Base-by-base conservation (phyloP, 2,888 invertebrate genomes). In the Amphimallon solstitiale region DNA sequence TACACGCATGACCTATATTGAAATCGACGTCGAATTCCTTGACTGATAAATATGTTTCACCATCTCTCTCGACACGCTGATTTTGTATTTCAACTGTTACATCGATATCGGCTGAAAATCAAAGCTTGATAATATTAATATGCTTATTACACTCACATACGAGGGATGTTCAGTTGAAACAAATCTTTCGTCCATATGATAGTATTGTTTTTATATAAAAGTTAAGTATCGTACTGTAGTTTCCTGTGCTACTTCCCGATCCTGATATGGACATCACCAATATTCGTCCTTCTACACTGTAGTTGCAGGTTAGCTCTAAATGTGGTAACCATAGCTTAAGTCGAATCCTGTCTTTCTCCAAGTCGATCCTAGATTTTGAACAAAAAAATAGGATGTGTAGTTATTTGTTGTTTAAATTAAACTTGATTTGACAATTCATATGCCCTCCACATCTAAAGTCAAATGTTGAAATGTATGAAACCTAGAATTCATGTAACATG, bases 211-310 rank as follows among this genome's bases (percentile, higher is more conserved):
- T 4, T 40, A n/a, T 10, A 15, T 17, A 51, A 2, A 51, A 37
- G 19, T 45, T 1, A 48, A 15, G 12, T 51, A 54, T 85, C 89
- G 87, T 82, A 90, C 90, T 87, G 75, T 91, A 90, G 79, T 90
- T 91, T 49, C 90, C 90, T 12, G 82, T 80, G 68, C 90, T 90
- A 19, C 82, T 79, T 6, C 93, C 92, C 2, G 86, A 84, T 51
- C 92, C 93, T 6, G 85, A 82, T 52, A 93, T 87, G 0, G 92
- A 92, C 81, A 93, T 82, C 89, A 92, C 87, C 70, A 93, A 82
- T 35, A 93, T 85, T 72, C 88, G 87, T 4, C 93, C 93, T 15
- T 86, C 82, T 70, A 93, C 85, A 2, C 82, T 84, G 78, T 93
- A 93, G 66, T 86, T 84, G 0, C 91, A 88, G 19, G 83, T 85